A percentile compares a stretch with the other conserved stretches of the same genome.
These are phyloP conservation scores for Zootermopsis nevadensis DNA, from an alignment of 2,888 invertebrate species.

Conservation along the genomic window DNA sequence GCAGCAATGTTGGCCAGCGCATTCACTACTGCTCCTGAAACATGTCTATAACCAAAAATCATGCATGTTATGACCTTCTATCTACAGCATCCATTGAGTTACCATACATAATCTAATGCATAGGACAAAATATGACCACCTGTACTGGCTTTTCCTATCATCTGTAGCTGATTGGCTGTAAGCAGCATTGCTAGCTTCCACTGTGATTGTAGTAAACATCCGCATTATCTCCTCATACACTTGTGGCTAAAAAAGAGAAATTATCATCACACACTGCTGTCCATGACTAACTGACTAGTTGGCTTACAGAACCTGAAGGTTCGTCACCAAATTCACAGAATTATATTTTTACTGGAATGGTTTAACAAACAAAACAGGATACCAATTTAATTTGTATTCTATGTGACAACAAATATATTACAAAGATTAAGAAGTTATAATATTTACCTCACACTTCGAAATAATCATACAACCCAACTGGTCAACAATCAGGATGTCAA, in stretches of 20 bases:
- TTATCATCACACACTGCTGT: background rate
- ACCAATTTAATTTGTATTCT: too few species aligned
- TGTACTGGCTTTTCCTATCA: slow-evolving; percentile 71
- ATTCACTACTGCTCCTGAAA: slow-evolving; percentile 95
- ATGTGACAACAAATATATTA: too few species aligned
- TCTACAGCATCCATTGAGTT: too few species aligned
- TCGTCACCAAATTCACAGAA: too few species aligned
- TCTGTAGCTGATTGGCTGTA: slow-evolving; percentile 69
- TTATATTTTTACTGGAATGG: too few species aligned
- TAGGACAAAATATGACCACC: background rate
- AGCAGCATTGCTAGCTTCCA: slow-evolving; percentile 87
- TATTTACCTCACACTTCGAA: slow-evolving; percentile 85
- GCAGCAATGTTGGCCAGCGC: slow-evolving; percentile 96
- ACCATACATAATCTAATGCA: too few species aligned
- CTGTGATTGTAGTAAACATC: slow-evolving; percentile 96
- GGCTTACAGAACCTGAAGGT: too few species aligned
- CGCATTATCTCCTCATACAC: slow-evolving; percentile 96
- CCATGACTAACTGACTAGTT: too few species aligned
- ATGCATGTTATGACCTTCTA: background rate
- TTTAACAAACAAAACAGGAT: too few species aligned
- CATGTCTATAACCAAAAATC: slow-evolving; percentile 70
- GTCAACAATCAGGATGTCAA: slow-evolving; percentile 95
- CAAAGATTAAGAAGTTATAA: too few species aligned
- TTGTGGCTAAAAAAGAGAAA: slow-evolving; percentile 61
- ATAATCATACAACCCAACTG: slow-evolving; percentile 98